Evolutionary conservation across 2,888 invertebrate genomes (phyloP).

Genomic region (Nymphalis polychloros): DNA sequence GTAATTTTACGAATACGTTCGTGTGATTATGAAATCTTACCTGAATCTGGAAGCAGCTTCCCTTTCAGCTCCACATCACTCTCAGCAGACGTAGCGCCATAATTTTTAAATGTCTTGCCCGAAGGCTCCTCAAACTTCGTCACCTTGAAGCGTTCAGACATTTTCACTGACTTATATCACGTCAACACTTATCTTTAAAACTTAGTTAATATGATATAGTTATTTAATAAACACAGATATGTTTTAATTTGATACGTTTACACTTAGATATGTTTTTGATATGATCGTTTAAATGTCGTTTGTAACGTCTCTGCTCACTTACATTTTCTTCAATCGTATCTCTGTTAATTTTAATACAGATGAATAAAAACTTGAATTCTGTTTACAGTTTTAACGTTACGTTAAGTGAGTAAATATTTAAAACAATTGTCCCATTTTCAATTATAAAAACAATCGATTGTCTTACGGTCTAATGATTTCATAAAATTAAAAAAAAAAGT

Average conservation of each 20-base stretch:
- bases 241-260: constrained; percentile 12
- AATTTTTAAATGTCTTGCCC: constrained; percentile 78
- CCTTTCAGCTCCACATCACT: constrained; percentile 72
- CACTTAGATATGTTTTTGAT: constrained; percentile 31
- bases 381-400: background rate
- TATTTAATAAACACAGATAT: constrained; percentile 32
- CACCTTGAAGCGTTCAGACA: constrained; percentile 84
- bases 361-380: background rate
- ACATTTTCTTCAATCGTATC: background rate
- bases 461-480: too few relatives aligned
- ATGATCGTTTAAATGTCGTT: constrained; percentile 6
- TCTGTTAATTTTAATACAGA: background rate
- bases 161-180: constrained; percentile 55
- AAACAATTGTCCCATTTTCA: too few relatives aligned
- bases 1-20: background rate
- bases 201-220: constrained; percentile 21
- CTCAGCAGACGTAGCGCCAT: constrained; percentile 82
- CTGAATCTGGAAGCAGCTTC: constrained; percentile 71
- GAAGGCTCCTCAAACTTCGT: constrained; percentile 82
- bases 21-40: constrained; percentile 47
- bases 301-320: background rate
- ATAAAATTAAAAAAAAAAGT: too few relatives aligned
- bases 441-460: too few relatives aligned
- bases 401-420: too few relatives aligned
- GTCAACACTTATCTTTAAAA: constrained; percentile 12